Percentiles rank a stretch among this genome's conserved stretches.
Conservation (phyloP, 2,797 vertebrate genomes). For the Gorsachius magnificus region DNA sequence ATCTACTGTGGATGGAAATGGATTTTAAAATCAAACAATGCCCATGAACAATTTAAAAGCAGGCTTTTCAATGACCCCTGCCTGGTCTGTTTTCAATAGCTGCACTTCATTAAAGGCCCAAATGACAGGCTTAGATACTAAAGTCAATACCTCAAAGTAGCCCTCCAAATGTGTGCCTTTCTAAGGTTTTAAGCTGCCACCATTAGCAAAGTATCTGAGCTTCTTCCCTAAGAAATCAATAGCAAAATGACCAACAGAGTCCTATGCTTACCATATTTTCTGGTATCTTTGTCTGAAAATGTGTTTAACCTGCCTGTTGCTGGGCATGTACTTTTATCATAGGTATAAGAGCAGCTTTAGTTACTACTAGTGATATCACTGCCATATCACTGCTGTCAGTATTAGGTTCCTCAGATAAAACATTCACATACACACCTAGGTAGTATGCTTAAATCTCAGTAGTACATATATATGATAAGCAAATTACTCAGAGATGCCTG, state of each 20-base stretch:
- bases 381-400: neutral
- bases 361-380: neutral
- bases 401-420: neutral
- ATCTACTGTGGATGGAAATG: neutral
- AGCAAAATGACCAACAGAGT: neutral
- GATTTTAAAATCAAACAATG: neutral
- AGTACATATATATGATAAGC: neutral
- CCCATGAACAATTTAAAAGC: neutral
- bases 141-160: neutral
- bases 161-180: neutral
- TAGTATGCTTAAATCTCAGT: neutral
- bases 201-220: neutral
- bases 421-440: too few relatives aligned
- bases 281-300: neutral
- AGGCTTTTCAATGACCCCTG: neutral
- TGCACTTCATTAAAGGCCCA: neutral
- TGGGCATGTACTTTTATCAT: neutral
- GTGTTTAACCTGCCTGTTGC: neutral
- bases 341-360: neutral
- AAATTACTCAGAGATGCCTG: neutral
- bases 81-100: neutral
- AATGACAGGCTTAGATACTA: neutral
- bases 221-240: neutral
- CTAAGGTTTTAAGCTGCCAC: neutral
- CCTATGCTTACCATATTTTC: neutral